Percentiles rank a stretch among this genome's conserved stretches.
These are phyloP conservation scores for Notarius lentiginosus DNA, from an alignment of 2,113 vertebrate species.

Conservation along the genomic window DNA sequence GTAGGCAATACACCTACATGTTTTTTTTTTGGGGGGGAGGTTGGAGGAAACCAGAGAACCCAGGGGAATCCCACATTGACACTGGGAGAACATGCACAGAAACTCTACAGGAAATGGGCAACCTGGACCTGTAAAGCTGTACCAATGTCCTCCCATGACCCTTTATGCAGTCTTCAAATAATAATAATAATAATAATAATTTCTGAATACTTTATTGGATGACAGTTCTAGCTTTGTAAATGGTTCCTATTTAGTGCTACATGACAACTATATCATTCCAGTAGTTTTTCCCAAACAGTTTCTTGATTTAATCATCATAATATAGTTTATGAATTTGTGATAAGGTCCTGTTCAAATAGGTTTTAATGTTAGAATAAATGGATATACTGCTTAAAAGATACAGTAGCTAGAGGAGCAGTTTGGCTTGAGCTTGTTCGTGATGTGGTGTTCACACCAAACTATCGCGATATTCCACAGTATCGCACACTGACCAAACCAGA, in stretches of 20 bases:
- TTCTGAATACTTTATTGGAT: neutral
- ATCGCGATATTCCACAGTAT: slow-evolving; percentile 6
- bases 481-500: neutral
- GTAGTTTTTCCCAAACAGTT: neutral
- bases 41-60: neutral
- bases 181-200: too few species aligned
- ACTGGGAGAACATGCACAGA: neutral
- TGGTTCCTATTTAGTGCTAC: neutral
- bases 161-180: neutral
- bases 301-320: neutral
- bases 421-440: neutral
- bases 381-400: neutral
- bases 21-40: neutral
- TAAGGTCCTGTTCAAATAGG: neutral
- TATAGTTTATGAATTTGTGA: neutral
- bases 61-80: neutral
- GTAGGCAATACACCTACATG: neutral
- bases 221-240: neutral
- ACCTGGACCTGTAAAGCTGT: neutral
- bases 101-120: neutral
- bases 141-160: neutral
- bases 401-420: neutral
- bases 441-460: neutral
- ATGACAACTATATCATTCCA: neutral
- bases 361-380: too few species aligned